These are phyloP conservation scores for Aurelia sp. DNA, from an alignment of 30 jellyfish, hydroid and myxozoan genomes.

Conservation along the genomic window DNA sequence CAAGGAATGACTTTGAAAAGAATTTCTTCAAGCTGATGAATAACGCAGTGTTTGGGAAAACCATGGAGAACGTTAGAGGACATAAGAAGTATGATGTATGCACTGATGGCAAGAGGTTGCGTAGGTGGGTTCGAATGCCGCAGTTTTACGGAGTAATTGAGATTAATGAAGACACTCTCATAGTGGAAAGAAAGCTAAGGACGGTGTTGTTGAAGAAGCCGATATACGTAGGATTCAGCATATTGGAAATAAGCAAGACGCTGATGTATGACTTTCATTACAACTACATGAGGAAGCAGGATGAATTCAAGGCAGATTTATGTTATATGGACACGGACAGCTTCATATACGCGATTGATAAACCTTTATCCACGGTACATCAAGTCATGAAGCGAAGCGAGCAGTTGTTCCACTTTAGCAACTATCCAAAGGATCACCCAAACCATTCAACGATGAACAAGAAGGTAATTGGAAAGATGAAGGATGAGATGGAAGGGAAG, in stretches of 20 bases:
- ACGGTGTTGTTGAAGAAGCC: slow-evolving; percentile 8
- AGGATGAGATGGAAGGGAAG: slow-evolving; percentile 10
- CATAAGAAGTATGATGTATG: slow-evolving; percentile 1
- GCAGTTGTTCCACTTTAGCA: not conserved
- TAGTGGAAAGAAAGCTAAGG: not conserved
- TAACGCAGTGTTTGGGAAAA: not conserved
- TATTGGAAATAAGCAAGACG: slow-evolving; percentile 39
- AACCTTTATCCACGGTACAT: too few relatives aligned
- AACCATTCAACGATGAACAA: not conserved
- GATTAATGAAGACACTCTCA: not conserved
- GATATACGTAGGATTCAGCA: slow-evolving; percentile 26
- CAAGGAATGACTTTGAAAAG: slow-evolving; percentile 25
- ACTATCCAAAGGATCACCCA: not conserved
- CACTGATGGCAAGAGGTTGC: not conserved
- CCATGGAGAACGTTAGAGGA: not conserved
- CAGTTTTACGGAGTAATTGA: not conserved
- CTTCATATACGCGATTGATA: too few relatives aligned
- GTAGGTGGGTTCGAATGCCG: not conserved
- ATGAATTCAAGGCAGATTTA: too few relatives aligned
- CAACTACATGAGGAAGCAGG: not conserved
- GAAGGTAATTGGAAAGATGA: slow-evolving; percentile 28
- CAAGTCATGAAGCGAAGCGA: too few relatives aligned
- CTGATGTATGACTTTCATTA: slow-evolving; percentile 56
- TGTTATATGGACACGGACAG: too few relatives aligned
- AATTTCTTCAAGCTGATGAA: slow-evolving; percentile 17